Base-by-base conservation (phyloP, 2,113 vertebrate species). In the Gymnorhina tibicen region DNA sequence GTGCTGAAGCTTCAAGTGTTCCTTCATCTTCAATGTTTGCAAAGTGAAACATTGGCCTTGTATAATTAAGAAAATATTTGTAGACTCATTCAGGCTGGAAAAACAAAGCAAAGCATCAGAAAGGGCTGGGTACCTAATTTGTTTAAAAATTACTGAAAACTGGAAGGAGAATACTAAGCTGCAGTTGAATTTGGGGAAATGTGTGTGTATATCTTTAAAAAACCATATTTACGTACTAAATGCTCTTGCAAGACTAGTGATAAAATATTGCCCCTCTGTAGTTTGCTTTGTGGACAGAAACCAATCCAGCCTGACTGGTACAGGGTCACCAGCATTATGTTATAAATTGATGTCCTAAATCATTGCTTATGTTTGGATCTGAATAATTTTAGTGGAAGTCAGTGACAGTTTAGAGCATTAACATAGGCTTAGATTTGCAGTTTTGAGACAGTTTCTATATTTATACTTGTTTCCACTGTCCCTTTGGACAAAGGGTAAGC, bases 1-100 rank as follows among this genome's bases (percentile, higher is more conserved):
- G 98, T 98, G 98, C 98, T 98, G 97, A 95, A 93, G 97, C 97
- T 97, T 97, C 89, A 76, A 97, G 97, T 97, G 93, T 97, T 97
- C 97, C 97, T 97, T 95, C 93, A 95, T 95, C 96, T 93, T 95
- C 91, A 96, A 95, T 95, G 95, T 94, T 97, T 95, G 93, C 94
- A 72, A 97, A 95, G 91, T 85, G 94, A 97, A 94, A 90, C 94
- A 60, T 89, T 91, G 95, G 96, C 97, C 97, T 97, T 97, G 93
- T 89, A 91, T 77, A 93, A 81, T 84, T 93, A 95, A 93, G 92
- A 91, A 93, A 92, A 44, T 89, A 89, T 91, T 79, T 68, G 87
- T 96, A 95, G 93, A 96, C 85, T 97, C 60, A 85, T 96, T 97
- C 95, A 96, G 93, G 96, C 95, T 95, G 97, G 94, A 89, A 84